Conservation (phyloP, 2,797 vertebrate genomes). For the Loris lydekkerianus region DNA sequence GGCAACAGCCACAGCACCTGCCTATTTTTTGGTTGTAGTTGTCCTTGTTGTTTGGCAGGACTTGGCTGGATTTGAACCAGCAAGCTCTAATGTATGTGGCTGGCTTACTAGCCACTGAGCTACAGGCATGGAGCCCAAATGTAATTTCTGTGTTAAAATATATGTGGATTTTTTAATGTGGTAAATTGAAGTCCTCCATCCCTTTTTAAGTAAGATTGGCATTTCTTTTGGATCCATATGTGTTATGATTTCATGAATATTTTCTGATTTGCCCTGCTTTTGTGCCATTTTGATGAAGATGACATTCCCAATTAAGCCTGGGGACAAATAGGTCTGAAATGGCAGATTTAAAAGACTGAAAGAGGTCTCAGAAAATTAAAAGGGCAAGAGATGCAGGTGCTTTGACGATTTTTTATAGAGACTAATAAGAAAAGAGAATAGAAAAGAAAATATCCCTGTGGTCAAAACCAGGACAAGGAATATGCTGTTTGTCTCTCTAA, state of each 20-base stretch:
- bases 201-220: conserved; percentile 54
- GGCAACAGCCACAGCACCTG: too few relatives aligned
- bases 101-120: too few relatives aligned
- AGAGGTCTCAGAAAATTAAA: not conserved
- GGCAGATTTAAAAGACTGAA: not conserved
- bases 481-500: not conserved
- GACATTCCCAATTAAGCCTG: not conserved
- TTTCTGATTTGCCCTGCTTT: not conserved
- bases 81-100: too few relatives aligned
- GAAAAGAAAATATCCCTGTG: not conserved
- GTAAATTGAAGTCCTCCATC: not conserved
- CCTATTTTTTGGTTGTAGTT: too few relatives aligned
- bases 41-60: too few relatives aligned
- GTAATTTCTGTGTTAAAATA: conserved; percentile 44
- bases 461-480: not conserved
- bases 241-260: not conserved
- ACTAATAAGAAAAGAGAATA: not conserved
- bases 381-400: not conserved
- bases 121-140: not conserved
- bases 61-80: too few relatives aligned
- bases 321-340: not conserved
- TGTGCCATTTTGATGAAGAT: not conserved
- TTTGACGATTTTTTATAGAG: not conserved
- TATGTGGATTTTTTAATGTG: not conserved
- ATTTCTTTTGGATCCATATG: not conserved